Conservation (phyloP, 1,140 invertebrate species). For the Lasaia peninsularis region DNA sequence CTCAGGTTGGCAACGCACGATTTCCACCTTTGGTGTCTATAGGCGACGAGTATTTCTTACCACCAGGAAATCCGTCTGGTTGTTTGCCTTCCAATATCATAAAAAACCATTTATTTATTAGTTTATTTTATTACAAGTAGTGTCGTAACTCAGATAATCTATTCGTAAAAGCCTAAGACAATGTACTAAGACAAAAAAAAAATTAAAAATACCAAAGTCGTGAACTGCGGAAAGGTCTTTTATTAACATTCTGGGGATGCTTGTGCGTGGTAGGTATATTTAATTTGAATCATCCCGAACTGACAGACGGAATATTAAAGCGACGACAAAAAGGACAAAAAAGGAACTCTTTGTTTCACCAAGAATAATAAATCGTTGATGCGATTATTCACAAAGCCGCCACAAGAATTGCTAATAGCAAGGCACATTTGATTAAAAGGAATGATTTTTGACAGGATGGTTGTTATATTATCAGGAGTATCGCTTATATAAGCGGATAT, state of each 20-base stretch:
- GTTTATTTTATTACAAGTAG: too few relatives aligned
- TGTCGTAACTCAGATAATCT: too few relatives aligned
- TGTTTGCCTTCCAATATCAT: too few relatives aligned
- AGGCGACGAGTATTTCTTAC: too few relatives aligned
- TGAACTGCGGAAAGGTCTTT: constrained; percentile 42
- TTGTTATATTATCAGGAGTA: constrained; percentile 48
- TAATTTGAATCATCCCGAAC: constrained; percentile 69
- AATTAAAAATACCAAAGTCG: constrained; percentile 54
- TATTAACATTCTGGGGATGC: constrained; percentile 53
- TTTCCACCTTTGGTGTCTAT: too few relatives aligned
- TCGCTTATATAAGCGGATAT: constrained; percentile 59
- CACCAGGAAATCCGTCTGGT: too few relatives aligned
- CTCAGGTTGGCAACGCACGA: too few relatives aligned
- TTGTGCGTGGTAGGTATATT: constrained; percentile 60
- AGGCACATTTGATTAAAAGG: constrained; percentile 62
- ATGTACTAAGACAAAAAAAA: too few relatives aligned
- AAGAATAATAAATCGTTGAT: constrained; percentile 60
- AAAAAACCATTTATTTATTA: too few relatives aligned
- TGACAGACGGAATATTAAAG: constrained; percentile 68
- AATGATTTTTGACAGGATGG: constrained; percentile 65
- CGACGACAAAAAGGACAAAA: constrained; percentile 54
- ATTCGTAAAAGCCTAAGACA: too few relatives aligned
- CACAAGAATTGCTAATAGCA: constrained; percentile 52
- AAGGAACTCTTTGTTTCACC: constrained; percentile 46
- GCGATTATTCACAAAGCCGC: constrained; percentile 36